Evolutionary conservation across 1,140 invertebrate genomes (phyloP).

Genomic region (Drosophila ercepeae): DNA sequence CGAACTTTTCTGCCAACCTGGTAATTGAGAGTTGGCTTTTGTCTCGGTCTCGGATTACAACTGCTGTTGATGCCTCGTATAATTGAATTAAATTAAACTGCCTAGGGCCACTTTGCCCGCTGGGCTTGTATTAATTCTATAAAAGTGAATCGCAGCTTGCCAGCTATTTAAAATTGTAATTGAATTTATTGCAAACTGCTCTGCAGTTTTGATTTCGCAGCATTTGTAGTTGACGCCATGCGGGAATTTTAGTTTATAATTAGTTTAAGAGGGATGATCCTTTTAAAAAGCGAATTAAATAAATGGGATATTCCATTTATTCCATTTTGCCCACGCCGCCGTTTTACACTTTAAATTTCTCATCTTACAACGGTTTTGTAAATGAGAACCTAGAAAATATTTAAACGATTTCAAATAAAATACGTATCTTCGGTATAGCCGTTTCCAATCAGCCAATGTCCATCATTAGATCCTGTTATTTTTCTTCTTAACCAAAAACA

Average conservation of each 20-base stretch:
- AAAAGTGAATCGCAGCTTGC: slow-evolving; percentile 31
- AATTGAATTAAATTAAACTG: slow-evolving; percentile 72
- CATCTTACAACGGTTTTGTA: background rate
- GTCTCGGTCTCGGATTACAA: slow-evolving; percentile 14
- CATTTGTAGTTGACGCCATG: slow-evolving; percentile 20
- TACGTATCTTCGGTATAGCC: too few relatives aligned
- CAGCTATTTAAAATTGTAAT: slow-evolving; percentile 60
- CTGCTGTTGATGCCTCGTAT: slow-evolving; percentile 44
- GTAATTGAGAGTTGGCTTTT: slow-evolving; percentile 28
- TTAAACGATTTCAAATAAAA: background rate
- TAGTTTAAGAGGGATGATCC: slow-evolving; percentile 27
- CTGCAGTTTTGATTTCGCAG: slow-evolving; percentile 42
- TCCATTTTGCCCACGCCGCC: too few relatives aligned
- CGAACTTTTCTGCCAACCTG: slow-evolving; percentile 31
- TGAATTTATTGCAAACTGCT: slow-evolving; percentile 56
- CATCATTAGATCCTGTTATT: slow-evolving; percentile 11
- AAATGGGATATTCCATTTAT: background rate
- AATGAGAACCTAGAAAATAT: background rate
- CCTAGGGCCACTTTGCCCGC: slow-evolving; percentile 17
- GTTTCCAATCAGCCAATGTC: background rate
- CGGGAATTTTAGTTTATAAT: slow-evolving; percentile 18
- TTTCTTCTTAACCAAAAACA: slow-evolving; percentile 28
- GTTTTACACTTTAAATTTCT: background rate
- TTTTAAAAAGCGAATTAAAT: slow-evolving; percentile 1
- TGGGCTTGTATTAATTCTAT: slow-evolving; percentile 24